Percentiles rank a stretch among this genome's conserved stretches.
Evolutionary conservation across 1,140 invertebrate genomes (phyloP).

Genomic region (Hylaeus anthracinus): DNA sequence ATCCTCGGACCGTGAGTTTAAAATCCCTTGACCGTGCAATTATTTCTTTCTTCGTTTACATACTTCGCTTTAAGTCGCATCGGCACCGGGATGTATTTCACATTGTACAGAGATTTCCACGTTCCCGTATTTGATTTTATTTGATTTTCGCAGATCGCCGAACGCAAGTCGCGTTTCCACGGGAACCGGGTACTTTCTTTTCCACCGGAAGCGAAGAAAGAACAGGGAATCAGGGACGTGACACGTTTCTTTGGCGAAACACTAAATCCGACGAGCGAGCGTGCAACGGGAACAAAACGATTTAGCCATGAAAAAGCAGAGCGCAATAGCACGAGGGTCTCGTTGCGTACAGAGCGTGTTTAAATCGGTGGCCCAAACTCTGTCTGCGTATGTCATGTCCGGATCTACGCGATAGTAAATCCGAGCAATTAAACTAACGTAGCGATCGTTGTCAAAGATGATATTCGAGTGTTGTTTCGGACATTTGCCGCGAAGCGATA

Average conservation of each 20-base stretch:
- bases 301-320: conserved; percentile 23
- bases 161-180: conserved; percentile 14
- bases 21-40: not conserved
- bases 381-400: no score
- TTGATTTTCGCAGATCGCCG: no score
- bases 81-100: no score
- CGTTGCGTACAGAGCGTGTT: no score
- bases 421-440: no score
- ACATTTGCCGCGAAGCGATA: no score
- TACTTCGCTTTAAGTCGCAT: no score
- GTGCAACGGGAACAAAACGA: not conserved
- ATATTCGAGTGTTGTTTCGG: no score
- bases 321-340: conserved; percentile 10
- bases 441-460: no score
- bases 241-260: conserved; percentile 9
- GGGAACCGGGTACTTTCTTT: conserved; percentile 22
- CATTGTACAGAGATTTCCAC: no score
- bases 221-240: conserved; percentile 33
- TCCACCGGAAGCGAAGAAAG: not conserved
- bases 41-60: not conserved
- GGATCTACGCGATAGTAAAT: no score
- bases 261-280: conserved; percentile 7
- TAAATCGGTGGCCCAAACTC: no score
- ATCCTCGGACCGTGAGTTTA: not conserved
- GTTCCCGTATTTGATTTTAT: not conserved